Percentiles rank a stretch among this genome's conserved stretches.
These are phyloP conservation scores for Sinodicranocentrus sp. DNA, from an alignment of 2,888 invertebrate species.

Conservation along the genomic window DNA sequence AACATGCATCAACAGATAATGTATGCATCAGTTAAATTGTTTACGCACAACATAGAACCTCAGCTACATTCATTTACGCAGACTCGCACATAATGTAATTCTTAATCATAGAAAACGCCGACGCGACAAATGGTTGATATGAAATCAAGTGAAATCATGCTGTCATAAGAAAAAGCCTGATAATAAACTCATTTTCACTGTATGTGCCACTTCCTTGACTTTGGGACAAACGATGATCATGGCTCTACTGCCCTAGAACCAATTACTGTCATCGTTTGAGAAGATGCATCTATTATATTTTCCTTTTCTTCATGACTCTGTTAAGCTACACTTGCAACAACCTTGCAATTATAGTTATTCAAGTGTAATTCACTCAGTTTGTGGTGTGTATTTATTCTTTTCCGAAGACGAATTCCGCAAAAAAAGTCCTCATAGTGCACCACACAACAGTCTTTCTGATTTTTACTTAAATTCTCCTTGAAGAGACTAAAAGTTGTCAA, in stretches of 20 bases:
- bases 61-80: too few relatives aligned
- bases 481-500: conserved; percentile 26
- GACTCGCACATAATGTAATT: background rate
- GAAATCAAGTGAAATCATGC: conserved; percentile 26
- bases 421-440: background rate
- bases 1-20: background rate
- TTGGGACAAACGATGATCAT: conserved; percentile 47
- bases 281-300: conserved; percentile 58
- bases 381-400: background rate
- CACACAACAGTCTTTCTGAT: too few relatives aligned
- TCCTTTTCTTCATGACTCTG: conserved; percentile 25
- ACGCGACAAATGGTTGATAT: background rate
- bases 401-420: background rate
- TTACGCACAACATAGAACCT: background rate
- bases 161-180: background rate
- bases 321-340: conserved; percentile 10
- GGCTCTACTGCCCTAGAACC: conserved; percentile 67
- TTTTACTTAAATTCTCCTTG: background rate
- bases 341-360: conserved; percentile 37
- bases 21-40: conserved; percentile 9
- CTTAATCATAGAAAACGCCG: background rate
- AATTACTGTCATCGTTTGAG: conserved; percentile 58
- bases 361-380: conserved; percentile 22
- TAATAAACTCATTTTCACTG: conserved; percentile 52
- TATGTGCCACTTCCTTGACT: conserved; percentile 35